A percentile compares a stretch with the other conserved stretches of the same genome.
Conservation (phyloP, 2,797 vertebrate species). For the Hyperoplus lanceolatus region DNA sequence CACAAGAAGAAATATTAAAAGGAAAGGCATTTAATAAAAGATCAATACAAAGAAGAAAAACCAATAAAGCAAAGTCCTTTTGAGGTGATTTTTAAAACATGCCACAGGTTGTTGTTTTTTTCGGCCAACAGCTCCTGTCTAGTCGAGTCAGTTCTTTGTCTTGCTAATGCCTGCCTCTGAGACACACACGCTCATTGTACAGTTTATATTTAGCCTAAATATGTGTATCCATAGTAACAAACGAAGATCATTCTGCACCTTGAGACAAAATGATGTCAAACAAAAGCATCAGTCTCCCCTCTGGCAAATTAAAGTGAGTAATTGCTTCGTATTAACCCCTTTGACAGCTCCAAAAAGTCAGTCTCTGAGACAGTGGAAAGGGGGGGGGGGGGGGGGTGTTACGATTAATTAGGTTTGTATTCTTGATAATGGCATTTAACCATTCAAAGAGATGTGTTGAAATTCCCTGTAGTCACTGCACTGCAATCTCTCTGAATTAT, state of each 20-base stretch:
- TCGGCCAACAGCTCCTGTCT: neutral
- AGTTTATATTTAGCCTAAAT: conserved; percentile 45
- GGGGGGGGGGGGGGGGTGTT: conserved; percentile 13
- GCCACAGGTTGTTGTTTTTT: neutral
- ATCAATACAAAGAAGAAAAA: conserved; percentile 32
- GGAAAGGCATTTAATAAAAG: conserved; percentile 32
- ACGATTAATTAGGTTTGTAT: conserved; percentile 53
- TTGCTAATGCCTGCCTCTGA: neutral
- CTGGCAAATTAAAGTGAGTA: conserved; percentile 13
- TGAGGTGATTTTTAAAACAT: conserved; percentile 23
- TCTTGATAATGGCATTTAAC: conserved; percentile 39
- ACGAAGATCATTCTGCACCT: conserved; percentile 16
- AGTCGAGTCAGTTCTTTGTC: neutral
- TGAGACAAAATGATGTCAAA: conserved; percentile 16
- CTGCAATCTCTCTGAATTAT: conserved; percentile 48
- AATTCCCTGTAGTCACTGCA: conserved; percentile 24
- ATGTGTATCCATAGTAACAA: conserved; percentile 58
- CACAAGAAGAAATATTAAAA: conserved; percentile 30
- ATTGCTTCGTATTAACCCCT: conserved; percentile 36
- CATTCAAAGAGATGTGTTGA: conserved; percentile 13
- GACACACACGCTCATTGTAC: neutral
- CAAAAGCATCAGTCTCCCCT: conserved; percentile 1
- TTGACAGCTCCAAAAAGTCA: conserved; percentile 36
- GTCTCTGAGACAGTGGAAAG: conserved; percentile 6
- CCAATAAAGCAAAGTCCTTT: conserved; percentile 29